These are phyloP conservation scores for Diplazon laetatorius DNA, from an alignment of 2,888 invertebrate species.

Conservation along the genomic window DNA sequence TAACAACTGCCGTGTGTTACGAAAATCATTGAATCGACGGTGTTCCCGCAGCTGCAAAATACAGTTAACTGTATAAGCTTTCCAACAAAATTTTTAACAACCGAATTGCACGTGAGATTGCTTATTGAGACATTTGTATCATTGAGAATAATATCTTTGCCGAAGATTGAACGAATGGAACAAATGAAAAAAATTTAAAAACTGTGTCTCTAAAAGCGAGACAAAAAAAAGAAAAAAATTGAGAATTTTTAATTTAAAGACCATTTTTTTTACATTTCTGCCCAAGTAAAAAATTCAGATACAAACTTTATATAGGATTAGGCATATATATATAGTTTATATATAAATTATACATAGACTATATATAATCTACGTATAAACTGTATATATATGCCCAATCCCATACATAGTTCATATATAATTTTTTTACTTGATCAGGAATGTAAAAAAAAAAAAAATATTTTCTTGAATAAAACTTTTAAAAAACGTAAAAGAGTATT, in stretches of 20 bases:
- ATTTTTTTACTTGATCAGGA: not conserved
- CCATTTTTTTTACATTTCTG: no score
- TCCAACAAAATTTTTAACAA: not conserved
- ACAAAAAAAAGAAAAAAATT: not conserved
- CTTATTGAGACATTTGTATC: not conserved
- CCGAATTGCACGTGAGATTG: not conserved
- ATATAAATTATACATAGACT: no score
- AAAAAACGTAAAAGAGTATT: not conserved
- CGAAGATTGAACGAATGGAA: no score
- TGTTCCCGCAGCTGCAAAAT: constrained; percentile 36
- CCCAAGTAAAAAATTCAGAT: no score
- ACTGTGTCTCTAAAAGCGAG: no score
- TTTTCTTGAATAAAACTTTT: no score
- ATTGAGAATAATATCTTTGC: not conserved
- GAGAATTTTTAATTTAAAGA: not conserved
- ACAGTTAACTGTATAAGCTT: constrained; percentile 24
- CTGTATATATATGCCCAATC: no score
- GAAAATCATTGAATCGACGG: not conserved
- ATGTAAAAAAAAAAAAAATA: not conserved
- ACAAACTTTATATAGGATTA: no score
- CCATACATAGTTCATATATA: no score
- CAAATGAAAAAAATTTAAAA: not conserved
- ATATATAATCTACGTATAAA: no score
- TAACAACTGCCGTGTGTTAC: constrained; percentile 15
- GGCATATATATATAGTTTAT: no score